Evolutionary conservation across 2,888 invertebrate genomes (phyloP).

Genomic region (Andrena flavipes): DNA sequence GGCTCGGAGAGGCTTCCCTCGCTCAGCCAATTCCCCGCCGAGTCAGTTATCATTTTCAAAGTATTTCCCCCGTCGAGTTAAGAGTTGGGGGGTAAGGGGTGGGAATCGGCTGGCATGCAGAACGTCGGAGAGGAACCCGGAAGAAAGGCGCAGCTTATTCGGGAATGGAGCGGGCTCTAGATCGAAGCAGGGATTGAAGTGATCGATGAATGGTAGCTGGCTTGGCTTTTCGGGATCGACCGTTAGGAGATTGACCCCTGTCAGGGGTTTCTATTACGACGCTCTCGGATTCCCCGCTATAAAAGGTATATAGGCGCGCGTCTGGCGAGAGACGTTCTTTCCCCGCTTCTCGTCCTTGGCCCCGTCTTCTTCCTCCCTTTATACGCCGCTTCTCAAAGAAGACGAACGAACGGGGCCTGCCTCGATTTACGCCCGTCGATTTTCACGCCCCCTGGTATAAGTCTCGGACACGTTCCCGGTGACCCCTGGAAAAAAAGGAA

Average conservation of each 20-base stretch:
- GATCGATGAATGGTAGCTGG: constrained; percentile 74
- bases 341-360: not conserved
- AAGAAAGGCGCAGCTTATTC: constrained; percentile 63
- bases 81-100: not conserved
- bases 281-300: constrained; percentile 63
- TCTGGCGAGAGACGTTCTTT: constrained; percentile 35
- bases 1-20: not conserved
- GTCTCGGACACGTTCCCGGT: no score
- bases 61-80: constrained; percentile 38
- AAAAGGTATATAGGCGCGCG: constrained; percentile 56
- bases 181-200: constrained; percentile 67
- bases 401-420: constrained; percentile 29
- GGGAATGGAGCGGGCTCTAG: constrained; percentile 67
- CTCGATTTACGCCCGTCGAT: constrained; percentile 62
- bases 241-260: constrained; percentile 79
- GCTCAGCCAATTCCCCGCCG: constrained; percentile 7
- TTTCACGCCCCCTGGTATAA: constrained; percentile 49
- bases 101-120: constrained; percentile 47
- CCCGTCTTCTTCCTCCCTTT: constrained; percentile 4
- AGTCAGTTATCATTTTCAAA: constrained; percentile 48
- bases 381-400: constrained; percentile 17
- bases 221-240: constrained; percentile 74
- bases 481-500: not conserved
- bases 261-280: constrained; percentile 80
- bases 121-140: constrained; percentile 46